Percentiles rank a stretch among this genome's conserved stretches.
Conservation (phyloP, 2,888 invertebrate genomes). For the Anoplius nigerrimus region DNA sequence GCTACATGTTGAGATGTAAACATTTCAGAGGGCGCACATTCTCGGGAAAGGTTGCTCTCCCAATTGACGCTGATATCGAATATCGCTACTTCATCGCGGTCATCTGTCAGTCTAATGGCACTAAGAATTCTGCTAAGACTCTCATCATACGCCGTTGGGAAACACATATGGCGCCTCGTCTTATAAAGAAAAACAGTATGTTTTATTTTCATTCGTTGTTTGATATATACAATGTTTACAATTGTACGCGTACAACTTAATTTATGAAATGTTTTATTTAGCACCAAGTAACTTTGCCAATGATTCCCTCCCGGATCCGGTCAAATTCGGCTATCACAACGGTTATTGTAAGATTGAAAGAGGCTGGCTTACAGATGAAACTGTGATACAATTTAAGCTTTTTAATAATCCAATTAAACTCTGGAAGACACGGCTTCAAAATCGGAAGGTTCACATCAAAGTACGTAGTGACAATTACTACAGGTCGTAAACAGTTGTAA, state of each 20-base stretch:
- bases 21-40: constrained; percentile 65
- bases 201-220: constrained; percentile 34
- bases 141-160: constrained; percentile 88
- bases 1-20: constrained; percentile 5
- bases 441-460: constrained; percentile 83
- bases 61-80: constrained; percentile 81
- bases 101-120: constrained; percentile 78
- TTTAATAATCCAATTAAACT: constrained; percentile 87
- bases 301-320: constrained; percentile 75
- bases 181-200: constrained; percentile 77
- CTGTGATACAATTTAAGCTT: constrained; percentile 89
- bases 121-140: constrained; percentile 71
- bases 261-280: constrained; percentile 40
- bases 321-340: constrained; percentile 82
- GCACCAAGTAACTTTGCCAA: constrained; percentile 65
- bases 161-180: constrained; percentile 83
- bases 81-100: constrained; percentile 88
- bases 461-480: constrained; percentile 57
- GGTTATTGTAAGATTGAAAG: constrained; percentile 80
- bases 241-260: constrained; percentile 1
- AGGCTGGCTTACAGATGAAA: constrained; percentile 91
- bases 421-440: constrained; percentile 83
- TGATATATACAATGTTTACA: neutral
- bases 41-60: constrained; percentile 80
- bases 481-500: neutral